phyloP scores from a whole-genome alignment of 2,888 invertebrate genomes.

The Hyposoter didymator region DNA sequence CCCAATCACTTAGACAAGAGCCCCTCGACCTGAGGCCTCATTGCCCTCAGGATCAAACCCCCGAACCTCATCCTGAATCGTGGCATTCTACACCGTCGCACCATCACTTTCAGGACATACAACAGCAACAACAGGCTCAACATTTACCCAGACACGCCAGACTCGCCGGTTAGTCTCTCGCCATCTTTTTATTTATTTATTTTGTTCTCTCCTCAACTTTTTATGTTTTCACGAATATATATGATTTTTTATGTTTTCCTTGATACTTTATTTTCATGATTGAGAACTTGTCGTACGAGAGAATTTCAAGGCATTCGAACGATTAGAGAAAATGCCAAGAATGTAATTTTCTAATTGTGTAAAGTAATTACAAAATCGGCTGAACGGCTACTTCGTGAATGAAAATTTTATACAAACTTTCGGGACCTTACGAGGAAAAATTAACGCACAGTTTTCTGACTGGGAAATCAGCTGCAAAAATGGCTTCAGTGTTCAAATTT shows the following conservation, averaged over 20 bases:
- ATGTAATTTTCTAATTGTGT: neutral
- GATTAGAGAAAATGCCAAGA: neutral
- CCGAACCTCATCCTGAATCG: conserved; percentile 79
- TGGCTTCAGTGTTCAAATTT: no score
- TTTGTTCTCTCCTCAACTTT: conserved; percentile 9
- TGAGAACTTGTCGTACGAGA: conserved; percentile 26
- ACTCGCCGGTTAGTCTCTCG: conserved; percentile 74
- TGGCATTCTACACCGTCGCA: conserved; percentile 78
- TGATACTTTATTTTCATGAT: neutral
- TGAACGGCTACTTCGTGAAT: neutral
- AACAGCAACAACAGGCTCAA: conserved; percentile 68
- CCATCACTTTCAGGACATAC: conserved; percentile 81
- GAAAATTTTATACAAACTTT: neutral
- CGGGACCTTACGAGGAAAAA: neutral
- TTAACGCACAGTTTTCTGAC: no score
- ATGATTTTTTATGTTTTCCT: conserved; percentile 6
- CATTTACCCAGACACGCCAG: conserved; percentile 78
- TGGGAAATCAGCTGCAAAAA: no score
- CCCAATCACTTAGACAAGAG: conserved; percentile 89
- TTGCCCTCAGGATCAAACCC: conserved; percentile 85
- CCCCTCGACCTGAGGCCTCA: conserved; percentile 94
- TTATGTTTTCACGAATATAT: neutral
- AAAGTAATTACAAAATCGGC: neutral
- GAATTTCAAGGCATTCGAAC: neutral
- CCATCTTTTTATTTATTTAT: conserved; percentile 12